Percentiles rank a stretch among this genome's conserved stretches.
phyloP scores from a whole-genome alignment of 2,113 vertebrate genomes.

The Rostratula benghalensis region DNA sequence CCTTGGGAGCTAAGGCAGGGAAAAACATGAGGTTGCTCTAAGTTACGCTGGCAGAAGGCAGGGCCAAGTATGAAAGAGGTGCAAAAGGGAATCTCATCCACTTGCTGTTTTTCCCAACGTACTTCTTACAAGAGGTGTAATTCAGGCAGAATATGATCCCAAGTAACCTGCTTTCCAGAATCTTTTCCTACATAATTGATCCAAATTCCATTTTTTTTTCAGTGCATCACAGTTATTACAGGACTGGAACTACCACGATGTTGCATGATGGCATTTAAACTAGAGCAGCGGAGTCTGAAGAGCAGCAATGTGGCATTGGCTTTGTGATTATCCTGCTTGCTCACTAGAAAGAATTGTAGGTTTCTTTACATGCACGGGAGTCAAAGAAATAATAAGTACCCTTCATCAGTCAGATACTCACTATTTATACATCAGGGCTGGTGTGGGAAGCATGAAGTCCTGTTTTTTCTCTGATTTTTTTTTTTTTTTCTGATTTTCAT shows the following conservation, averaged over 20 bases:
- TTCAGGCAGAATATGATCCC: neutral
- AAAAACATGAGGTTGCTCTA: neutral
- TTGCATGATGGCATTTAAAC: neutral
- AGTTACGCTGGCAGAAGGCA: neutral
- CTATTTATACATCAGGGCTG: conserved; percentile 41
- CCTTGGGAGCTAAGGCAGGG: neutral
- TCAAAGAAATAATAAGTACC: conserved; percentile 57
- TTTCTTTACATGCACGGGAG: neutral
- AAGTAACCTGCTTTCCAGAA: neutral
- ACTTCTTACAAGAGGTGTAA: neutral
- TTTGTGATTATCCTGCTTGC: conserved; percentile 23
- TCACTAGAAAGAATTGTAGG: neutral
- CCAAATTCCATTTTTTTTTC: neutral
- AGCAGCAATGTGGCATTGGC: neutral
- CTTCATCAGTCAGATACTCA: conserved; percentile 22
- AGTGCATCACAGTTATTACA: neutral
- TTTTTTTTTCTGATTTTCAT: neutral
- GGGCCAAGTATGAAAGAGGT: neutral
- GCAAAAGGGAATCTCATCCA: neutral
- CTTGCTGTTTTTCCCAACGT: neutral
- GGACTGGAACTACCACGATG: neutral
- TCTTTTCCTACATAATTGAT: neutral
- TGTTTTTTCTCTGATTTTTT: neutral
- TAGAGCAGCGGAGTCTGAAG: neutral
- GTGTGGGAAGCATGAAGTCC: neutral